Conservation (phyloP, 2,888 invertebrate genomes). For the Trichopria drosophilae region DNA sequence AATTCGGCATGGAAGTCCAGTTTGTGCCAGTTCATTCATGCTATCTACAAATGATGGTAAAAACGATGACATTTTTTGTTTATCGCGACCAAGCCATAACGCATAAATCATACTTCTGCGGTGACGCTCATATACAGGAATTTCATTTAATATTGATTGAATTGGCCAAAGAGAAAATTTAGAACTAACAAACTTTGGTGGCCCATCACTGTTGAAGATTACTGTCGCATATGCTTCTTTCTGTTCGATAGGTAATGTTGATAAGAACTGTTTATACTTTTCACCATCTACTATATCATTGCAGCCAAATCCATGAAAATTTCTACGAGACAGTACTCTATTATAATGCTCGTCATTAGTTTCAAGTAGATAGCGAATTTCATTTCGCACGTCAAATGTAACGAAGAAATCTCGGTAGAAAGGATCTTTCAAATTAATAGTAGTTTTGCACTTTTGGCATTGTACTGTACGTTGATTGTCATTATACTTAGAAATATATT, state of each 20-base stretch:
- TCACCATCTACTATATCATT: constrained; percentile 11
- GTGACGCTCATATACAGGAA: constrained; percentile 11
- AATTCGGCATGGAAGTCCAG: constrained; percentile 23
- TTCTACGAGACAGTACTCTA: constrained; percentile 2
- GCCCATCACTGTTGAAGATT: constrained; percentile 23
- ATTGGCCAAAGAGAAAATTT: constrained; percentile 23
- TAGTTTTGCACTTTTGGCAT: constrained; percentile 6
- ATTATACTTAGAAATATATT: constrained; percentile 10
- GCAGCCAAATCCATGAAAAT: background rate
- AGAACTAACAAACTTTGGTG: constrained; percentile 13
- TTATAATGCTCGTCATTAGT: constrained; percentile 10
- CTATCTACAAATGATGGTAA: constrained; percentile 18
- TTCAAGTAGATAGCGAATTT: constrained; percentile 9
- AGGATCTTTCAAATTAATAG: background rate
- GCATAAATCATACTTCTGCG: constrained; percentile 13
- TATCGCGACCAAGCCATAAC: constrained; percentile 27
- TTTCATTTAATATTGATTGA: constrained; percentile 21
- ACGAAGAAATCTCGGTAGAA: constrained; percentile 12
- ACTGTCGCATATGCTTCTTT: constrained; percentile 10
- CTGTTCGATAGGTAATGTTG: background rate
- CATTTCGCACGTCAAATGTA: constrained; percentile 5
- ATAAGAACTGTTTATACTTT: constrained; percentile 7
- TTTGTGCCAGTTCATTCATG: constrained; percentile 17
- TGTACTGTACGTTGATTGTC: background rate
- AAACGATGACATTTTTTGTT: constrained; percentile 24